These are phyloP conservation scores for Hesperia comma DNA, from an alignment of 2,888 invertebrate genomes.

Conservation along the genomic window DNA sequence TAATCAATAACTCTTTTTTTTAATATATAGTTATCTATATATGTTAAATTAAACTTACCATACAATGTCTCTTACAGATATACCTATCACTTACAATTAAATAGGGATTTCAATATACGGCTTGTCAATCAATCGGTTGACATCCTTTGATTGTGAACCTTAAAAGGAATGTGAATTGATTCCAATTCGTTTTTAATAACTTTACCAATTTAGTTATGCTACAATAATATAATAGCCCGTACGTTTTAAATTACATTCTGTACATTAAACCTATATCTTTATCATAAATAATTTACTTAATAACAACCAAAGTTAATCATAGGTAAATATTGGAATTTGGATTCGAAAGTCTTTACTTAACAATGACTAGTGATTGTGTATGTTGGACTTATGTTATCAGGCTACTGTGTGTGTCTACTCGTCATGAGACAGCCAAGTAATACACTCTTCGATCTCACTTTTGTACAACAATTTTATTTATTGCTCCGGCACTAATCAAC, in stretches of 20 bases:
- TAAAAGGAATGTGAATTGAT: not conserved
- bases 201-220: not conserved
- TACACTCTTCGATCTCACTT: conserved; percentile 7
- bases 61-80: too few species aligned
- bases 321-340: conserved; percentile 1
- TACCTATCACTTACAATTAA: not conserved
- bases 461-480: not conserved
- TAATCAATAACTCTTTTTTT: too few species aligned
- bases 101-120: not conserved
- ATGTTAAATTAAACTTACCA: too few species aligned
- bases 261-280: too few species aligned
- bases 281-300: not conserved
- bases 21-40: too few species aligned
- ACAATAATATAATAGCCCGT: not conserved
- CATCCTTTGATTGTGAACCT: not conserved
- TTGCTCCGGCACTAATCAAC: not conserved
- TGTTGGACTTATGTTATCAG: conserved; percentile 7
- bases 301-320: not conserved
- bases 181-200: not conserved
- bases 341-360: conserved; percentile 2
- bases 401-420: conserved; percentile 2
- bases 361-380: not conserved
- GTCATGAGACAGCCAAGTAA: not conserved
- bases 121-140: not conserved
- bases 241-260: not conserved